Percentiles rank a stretch among this genome's conserved stretches.
These are phyloP conservation scores for Creontiades dilutus DNA, from an alignment of 2,888 invertebrate species.

Conservation along the genomic window DNA sequence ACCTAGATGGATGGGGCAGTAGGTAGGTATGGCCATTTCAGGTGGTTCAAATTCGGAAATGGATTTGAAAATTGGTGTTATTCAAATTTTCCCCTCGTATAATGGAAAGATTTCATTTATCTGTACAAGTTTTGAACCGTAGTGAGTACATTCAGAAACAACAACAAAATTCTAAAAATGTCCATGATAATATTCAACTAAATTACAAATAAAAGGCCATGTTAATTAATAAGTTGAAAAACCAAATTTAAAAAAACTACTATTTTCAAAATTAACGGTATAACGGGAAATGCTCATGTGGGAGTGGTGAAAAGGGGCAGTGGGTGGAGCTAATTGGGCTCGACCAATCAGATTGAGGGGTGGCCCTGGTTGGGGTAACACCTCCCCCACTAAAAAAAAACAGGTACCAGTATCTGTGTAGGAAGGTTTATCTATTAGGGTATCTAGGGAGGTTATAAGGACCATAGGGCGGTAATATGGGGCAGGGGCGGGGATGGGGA, in stretches of 20 bases:
- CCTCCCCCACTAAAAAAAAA: neutral
- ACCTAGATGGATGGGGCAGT: no score
- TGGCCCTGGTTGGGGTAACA: neutral
- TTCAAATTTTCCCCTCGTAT: no score
- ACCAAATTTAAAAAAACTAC: neutral
- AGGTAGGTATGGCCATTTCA: no score
- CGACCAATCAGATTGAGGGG: constrained; percentile 2
- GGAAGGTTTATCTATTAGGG: constrained; percentile 21
- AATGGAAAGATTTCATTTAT: no score
- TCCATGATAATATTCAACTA: no score
- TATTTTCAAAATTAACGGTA: neutral
- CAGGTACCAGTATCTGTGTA: neutral
- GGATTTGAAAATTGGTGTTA: no score
- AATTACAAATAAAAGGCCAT: neutral
- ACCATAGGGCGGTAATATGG: no score
- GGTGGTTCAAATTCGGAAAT: no score
- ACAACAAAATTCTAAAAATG: no score
- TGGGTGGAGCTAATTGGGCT: neutral
- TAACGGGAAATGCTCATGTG: neutral
- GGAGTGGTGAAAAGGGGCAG: constrained; percentile 12
- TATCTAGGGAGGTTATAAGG: neutral
- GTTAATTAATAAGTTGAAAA: neutral
- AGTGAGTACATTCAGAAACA: no score
- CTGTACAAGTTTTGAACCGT: no score
- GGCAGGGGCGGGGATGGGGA: constrained; percentile 26